phyloP scores from a whole-genome alignment of 2,888 invertebrate species.

The Auanema sp. region DNA sequence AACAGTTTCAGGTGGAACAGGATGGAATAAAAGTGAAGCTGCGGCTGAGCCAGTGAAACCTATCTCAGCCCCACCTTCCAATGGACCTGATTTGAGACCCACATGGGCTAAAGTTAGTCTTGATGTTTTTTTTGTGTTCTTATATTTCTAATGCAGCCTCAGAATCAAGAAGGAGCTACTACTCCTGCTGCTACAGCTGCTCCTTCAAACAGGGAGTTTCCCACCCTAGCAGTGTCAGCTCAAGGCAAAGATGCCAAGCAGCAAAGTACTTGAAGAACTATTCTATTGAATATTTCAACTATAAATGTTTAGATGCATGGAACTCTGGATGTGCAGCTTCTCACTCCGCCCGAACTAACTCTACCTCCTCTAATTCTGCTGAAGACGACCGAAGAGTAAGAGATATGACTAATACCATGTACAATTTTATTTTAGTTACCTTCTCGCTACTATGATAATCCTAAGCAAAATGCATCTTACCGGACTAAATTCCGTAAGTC shows the following conservation, averaged over 20 bases:
- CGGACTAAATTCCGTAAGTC: conserved; percentile 25
- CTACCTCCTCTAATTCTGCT: conserved; percentile 8
- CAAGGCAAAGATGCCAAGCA: conserved; percentile 20
- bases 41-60: conserved; percentile 13
- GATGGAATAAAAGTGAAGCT: conserved; percentile 73
- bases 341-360: background rate
- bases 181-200: conserved; percentile 22
- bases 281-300: background rate
- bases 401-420: background rate
- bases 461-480: conserved; percentile 8
- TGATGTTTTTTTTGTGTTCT: background rate
- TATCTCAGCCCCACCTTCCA: background rate
- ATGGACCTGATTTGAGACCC: conserved; percentile 41
- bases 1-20: conserved; percentile 70
- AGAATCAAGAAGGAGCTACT: background rate
- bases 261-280: background rate
- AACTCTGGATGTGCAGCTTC: conserved; percentile 9
- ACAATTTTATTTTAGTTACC: conserved; percentile 24
- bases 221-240: conserved; percentile 72
- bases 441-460: conserved; percentile 43
- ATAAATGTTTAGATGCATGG: conserved; percentile 29
- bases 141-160: conserved; percentile 1
- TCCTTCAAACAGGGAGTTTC: conserved; percentile 79
- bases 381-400: conserved; percentile 13
- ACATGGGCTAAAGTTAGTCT: conserved; percentile 42